A percentile compares a stretch with the other conserved stretches of the same genome.
These are phyloP conservation scores for Struthio camelus DNA, from an alignment of 2,113 vertebrate species.

Conservation along the genomic window DNA sequence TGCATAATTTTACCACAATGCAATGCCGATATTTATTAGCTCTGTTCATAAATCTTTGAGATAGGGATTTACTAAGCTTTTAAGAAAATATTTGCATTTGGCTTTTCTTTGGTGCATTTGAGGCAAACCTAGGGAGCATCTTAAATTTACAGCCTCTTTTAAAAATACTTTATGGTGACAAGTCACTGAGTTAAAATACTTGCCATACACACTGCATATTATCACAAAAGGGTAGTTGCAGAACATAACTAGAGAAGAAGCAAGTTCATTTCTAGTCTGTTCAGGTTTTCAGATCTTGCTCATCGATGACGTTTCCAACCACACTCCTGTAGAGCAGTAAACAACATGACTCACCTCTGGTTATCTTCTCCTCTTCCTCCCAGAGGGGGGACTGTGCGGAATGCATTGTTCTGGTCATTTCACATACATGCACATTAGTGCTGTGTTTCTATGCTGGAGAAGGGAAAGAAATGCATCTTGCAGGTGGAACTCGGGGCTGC, in stretches of 20 bases:
- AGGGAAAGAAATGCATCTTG: background rate
- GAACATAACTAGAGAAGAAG: constrained; percentile 4
- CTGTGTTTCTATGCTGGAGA: background rate
- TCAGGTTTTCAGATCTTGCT: background rate
- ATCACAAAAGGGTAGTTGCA: background rate
- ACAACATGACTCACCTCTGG: constrained; percentile 56
- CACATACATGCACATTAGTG: background rate
- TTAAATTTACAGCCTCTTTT: background rate
- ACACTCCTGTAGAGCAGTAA: constrained; percentile 43
- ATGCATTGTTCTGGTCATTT: background rate
- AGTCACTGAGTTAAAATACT: background rate
- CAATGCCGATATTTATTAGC: constrained; percentile 4
- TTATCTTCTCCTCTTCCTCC: constrained; percentile 53
- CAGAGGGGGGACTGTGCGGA: background rate
- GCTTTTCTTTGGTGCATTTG: background rate
- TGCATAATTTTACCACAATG: background rate
- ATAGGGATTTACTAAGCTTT: background rate
- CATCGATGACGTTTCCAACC: background rate
- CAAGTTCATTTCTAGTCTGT: constrained; percentile 3
- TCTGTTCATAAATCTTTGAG: background rate
- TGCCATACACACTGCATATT: background rate
- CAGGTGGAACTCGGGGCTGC: background rate
- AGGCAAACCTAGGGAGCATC: background rate
- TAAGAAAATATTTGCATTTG: background rate
- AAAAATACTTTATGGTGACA: background rate